Evolutionary conservation across 2,113 vertebrate species (phyloP), one percentile per base, ranked within the genome.

Genomic region (Sebastes fasciatus): DNA sequence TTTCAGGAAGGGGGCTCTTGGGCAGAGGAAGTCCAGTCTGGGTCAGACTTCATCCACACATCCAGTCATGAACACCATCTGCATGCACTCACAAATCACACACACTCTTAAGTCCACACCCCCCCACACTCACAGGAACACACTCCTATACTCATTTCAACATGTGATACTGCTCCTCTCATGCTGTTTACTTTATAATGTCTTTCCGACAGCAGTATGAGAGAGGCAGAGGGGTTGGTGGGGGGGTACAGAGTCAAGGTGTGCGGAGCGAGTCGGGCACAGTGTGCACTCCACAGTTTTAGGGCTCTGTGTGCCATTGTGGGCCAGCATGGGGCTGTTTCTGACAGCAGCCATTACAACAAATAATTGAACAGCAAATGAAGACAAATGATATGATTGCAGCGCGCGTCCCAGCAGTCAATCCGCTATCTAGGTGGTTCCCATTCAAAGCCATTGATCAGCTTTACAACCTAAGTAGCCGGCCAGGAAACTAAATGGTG

Each of bases 321-420:
- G 80, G 83, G 79, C 77, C 90, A 87, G 86, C 88, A 65, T 87
- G 86, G 65, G 79, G 77, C 77, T 86, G 79, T 84, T 90, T 92
- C 85, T 93, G 94, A 94, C 92, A 92, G 88, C 91, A 91, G 90
- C 93, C 89, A 95, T 95, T 95, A 94, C 86, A 67, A 89, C 88
- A 91, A 94, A 94, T 95, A 94, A 95, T 94, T 93, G 92, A 93
- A 93, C 79, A 86, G 89, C 94, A 95, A 95, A 95, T 95, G 93
- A 95, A 95, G 93, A 96, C 93, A 93, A 95, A 95, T 94, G 93
- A 94, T 94, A 93, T 94, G 93, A 94, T 94, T 91, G 94, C 86
- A 64, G 74, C 43, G 86, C 65, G 69, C 67, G 79, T 90, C 90
- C 84, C 90, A 92, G 93, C 92, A 94, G 92, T 95, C 93, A 94